These are phyloP conservation scores for Enteromius trimaculatus DNA, from an alignment of 2,797 vertebrate genomes.

Conservation along the genomic window DNA sequence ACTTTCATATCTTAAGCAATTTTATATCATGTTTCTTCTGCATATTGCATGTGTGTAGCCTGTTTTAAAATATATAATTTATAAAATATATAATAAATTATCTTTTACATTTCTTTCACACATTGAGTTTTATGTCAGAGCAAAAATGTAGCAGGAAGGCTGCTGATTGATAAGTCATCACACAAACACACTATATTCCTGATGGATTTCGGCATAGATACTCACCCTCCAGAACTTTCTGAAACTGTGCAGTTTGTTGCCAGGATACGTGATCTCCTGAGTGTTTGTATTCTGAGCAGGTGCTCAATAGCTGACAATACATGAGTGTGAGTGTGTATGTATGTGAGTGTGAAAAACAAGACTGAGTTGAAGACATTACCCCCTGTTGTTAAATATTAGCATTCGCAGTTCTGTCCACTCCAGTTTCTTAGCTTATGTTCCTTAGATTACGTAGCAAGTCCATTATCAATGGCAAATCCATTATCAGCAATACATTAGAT, in stretches of 20 bases:
- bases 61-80: too few relatives aligned
- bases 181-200: slow-evolving; percentile 44
- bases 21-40: neutral
- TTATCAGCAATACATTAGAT: neutral
- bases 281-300: slow-evolving; percentile 59
- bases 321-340: neutral
- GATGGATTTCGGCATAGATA: slow-evolving; percentile 42
- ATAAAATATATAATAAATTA: neutral
- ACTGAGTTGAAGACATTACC: slow-evolving; percentile 33
- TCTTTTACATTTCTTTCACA: slow-evolving; percentile 16
- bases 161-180: slow-evolving; percentile 31
- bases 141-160: neutral
- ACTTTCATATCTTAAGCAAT: neutral
- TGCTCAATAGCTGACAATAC: slow-evolving; percentile 47
- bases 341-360: slow-evolving; percentile 21
- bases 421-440: neutral
- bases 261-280: slow-evolving; percentile 55
- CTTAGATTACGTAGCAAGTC: neutral
- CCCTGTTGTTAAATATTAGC: slow-evolving; percentile 48
- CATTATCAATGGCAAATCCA: too few relatives aligned
- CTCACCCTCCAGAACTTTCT: slow-evolving; percentile 54
- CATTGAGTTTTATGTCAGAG: neutral
- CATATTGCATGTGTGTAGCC: neutral
- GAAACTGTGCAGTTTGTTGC: slow-evolving; percentile 59
- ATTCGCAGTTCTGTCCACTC: slow-evolving; percentile 21